phyloP scores from a whole-genome alignment of 2,113 vertebrate genomes.

The Chaenogobius annularis region DNA sequence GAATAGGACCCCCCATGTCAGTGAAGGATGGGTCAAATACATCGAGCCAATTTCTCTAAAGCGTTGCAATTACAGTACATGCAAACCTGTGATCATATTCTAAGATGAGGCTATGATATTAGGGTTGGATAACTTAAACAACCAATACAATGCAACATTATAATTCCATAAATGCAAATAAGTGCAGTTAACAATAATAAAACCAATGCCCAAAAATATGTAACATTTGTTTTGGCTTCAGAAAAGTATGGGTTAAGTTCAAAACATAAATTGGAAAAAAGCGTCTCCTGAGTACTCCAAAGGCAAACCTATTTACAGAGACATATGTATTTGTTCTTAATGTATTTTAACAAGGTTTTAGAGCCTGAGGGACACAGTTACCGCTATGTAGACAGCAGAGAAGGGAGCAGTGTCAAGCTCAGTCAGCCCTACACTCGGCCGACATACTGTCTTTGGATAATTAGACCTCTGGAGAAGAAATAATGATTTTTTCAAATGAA shows the following conservation, averaged over 20 bases:
- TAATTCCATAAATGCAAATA: not conserved
- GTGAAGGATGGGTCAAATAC: too few species aligned
- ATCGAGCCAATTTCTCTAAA: too few species aligned
- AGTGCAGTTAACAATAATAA: not conserved
- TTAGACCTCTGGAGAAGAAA: too few species aligned
- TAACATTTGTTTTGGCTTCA: too few species aligned
- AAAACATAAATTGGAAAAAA: not conserved
- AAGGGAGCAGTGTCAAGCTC: not conserved
- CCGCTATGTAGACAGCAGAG: slow-evolving; percentile 4
- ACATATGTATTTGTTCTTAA: not conserved
- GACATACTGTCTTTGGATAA: slow-evolving; percentile 27
- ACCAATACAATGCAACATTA: not conserved
- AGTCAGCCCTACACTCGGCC: not conserved
- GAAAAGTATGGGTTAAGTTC: not conserved
- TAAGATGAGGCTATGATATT: too few species aligned
- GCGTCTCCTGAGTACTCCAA: not conserved
- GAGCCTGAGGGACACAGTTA: slow-evolving; percentile 19
- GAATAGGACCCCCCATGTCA: too few species aligned
- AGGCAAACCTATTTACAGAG: not conserved
- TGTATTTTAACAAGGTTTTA: not conserved
- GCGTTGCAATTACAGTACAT: too few species aligned
- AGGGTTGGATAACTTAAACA: too few species aligned
- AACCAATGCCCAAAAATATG: too few species aligned
- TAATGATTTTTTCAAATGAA: too few species aligned
- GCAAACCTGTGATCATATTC: too few species aligned